phyloP scores from a whole-genome alignment of 2,888 invertebrate species.

The Dinocampus coccinellae region DNA sequence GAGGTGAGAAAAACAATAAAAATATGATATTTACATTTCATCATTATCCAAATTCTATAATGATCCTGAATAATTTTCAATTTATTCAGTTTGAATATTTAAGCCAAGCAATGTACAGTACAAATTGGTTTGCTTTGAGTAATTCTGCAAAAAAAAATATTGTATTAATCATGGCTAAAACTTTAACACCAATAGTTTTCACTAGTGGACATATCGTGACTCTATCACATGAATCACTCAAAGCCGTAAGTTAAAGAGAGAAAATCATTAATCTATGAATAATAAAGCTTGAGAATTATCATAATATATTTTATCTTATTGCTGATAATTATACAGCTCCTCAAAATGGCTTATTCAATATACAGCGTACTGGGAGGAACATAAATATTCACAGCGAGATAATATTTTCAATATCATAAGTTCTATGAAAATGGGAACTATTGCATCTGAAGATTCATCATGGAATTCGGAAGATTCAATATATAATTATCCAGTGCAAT shows the following conservation, averaged over 20 bases:
- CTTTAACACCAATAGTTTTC: slow-evolving; percentile 18
- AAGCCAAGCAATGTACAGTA: not conserved
- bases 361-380: too few relatives aligned
- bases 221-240: slow-evolving; percentile 22
- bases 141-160: not conserved
- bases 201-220: slow-evolving; percentile 15
- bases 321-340: too few relatives aligned
- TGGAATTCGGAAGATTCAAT: too few relatives aligned
- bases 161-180: slow-evolving; percentile 7
- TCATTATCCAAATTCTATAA: not conserved
- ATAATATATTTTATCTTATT: not conserved
- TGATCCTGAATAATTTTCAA: too few relatives aligned
- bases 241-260: not conserved
- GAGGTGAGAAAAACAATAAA: not conserved
- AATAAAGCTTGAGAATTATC: not conserved
- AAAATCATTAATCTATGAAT: too few relatives aligned
- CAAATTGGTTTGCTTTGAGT: not conserved
- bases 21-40: too few relatives aligned
- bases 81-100: not conserved
- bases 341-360: too few relatives aligned
- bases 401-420: too few relatives aligned
- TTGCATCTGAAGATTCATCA: too few relatives aligned
- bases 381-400: too few relatives aligned
- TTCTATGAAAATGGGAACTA: too few relatives aligned
- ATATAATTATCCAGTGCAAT: too few relatives aligned